These are phyloP conservation scores for Plebejus anna DNA, from an alignment of 2,888 invertebrate genomes.

Conservation along the genomic window DNA sequence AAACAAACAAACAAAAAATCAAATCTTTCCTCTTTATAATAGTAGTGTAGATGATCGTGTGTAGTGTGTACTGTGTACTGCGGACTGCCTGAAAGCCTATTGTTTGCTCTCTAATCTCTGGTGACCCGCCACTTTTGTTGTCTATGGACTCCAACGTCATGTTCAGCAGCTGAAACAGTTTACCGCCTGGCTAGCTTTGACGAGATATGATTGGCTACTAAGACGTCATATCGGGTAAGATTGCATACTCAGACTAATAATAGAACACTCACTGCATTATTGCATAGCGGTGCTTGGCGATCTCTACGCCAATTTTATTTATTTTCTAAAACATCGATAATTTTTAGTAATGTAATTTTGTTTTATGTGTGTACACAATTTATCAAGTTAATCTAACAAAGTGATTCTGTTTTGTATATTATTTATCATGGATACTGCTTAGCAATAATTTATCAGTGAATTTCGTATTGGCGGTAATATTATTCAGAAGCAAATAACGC, in stretches of 20 bases:
- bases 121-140: no score
- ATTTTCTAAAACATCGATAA: conserved; percentile 56
- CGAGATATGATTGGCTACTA: not conserved
- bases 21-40: no score
- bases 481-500: conserved; percentile 47
- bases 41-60: no score
- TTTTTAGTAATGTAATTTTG: conserved; percentile 42
- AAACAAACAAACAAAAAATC: no score
- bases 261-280: conserved; percentile 37
- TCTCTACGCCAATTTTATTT: conserved; percentile 57
- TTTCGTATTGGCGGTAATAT: conserved; percentile 63
- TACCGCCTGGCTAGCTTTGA: not conserved
- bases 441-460: conserved; percentile 45
- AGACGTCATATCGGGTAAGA: not conserved
- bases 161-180: not conserved
- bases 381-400: conserved; percentile 36
- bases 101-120: not conserved
- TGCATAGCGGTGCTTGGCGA: conserved; percentile 74
- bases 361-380: conserved; percentile 38
- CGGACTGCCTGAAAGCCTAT: not conserved
- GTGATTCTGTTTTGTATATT: conserved; percentile 39
- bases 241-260: not conserved
- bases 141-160: not conserved
- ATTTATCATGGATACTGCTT: conserved; percentile 47
- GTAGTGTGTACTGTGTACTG: no score